Evolutionary conservation across 2,113 vertebrate genomes (phyloP), one percentile per base, ranked within the genome.

Genomic region (Daboia siamensis): DNA sequence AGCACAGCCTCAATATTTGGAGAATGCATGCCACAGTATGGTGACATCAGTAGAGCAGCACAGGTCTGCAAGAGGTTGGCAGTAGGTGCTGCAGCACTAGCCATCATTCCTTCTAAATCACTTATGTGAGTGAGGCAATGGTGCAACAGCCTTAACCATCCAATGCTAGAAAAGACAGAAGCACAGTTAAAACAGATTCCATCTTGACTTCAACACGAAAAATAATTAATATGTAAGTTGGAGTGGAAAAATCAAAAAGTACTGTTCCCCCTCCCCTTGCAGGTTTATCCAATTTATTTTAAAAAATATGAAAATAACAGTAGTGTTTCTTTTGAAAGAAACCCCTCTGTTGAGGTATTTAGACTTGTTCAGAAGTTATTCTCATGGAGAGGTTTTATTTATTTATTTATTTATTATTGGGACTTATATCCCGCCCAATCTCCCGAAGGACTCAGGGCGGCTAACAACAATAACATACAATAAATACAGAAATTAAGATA

Each of bases 1-100:
- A 99, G 98, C 86, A 99, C 99, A 0, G 99, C 99, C 93, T 99
- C 99, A 0, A 99, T 99, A 96, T 99, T 99, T 90, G 99, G 99
- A 1, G 99, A 99, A 96, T 99, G 99, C 99, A 99, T 99, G 64
- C 99, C 99, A 90, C 99, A 99, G 95, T 99, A 99, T 0, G 99
- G 99, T 1, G 99, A 99, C 99, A 99, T 99, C 44, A 99, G 96
- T 93, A 99, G 97, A 0, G 99, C 99, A 21, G 99, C 99, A 55
- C 99, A 99, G 0, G 99, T 99, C 97, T 99, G 99, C 92, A 99
- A 97, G 88, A 99, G 97, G 95, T 99, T 99, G 57, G 99, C 99
- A 3, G 99, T 99, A 86, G 99, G 99, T 4, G 99, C 99, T 21
- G 99, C 99, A 4, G 99, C 99, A 91, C 98, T 98, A 57, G 99